phyloP scores from a whole-genome alignment of 2,113 vertebrate species.

The Rhynchopsitta pachyrhyncha region DNA sequence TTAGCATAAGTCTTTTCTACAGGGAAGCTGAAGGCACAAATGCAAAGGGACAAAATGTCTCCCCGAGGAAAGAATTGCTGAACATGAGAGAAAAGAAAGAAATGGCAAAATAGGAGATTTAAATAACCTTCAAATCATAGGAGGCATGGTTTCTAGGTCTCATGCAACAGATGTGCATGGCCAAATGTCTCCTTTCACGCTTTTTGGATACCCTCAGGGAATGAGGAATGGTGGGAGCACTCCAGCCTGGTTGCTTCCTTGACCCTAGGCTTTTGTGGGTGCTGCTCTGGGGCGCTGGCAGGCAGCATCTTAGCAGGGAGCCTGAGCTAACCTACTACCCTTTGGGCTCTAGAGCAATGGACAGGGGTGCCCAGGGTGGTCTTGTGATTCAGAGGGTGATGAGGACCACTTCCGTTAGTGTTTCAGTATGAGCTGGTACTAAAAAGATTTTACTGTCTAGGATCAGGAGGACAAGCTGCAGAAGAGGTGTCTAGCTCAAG shows the following conservation, averaged over 20 bases:
- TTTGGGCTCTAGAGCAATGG: neutral
- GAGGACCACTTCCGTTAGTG: neutral
- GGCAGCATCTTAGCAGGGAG: neutral
- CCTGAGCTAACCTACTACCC: neutral
- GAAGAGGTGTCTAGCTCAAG: neutral
- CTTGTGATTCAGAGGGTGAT: neutral
- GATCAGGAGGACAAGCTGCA: neutral
- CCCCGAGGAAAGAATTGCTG: neutral
- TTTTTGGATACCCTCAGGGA: neutral
- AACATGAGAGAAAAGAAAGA: neutral
- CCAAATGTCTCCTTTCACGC: neutral
- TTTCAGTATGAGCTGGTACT: neutral
- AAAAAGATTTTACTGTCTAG: neutral
- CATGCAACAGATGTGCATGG: neutral
- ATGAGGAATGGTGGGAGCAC: neutral
- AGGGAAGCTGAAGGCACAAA: neutral
- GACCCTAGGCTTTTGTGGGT: neutral
- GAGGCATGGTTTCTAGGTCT: neutral
- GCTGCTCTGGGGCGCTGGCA: neutral
- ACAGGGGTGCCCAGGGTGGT: neutral
- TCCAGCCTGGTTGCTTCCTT: neutral
- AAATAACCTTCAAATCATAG: neutral
- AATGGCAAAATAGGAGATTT: neutral
- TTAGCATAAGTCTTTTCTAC: neutral
- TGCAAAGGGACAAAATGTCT: neutral